Conservation (phyloP, 2,888 invertebrate species). For the Euspilapteryx auroguttella region DNA sequence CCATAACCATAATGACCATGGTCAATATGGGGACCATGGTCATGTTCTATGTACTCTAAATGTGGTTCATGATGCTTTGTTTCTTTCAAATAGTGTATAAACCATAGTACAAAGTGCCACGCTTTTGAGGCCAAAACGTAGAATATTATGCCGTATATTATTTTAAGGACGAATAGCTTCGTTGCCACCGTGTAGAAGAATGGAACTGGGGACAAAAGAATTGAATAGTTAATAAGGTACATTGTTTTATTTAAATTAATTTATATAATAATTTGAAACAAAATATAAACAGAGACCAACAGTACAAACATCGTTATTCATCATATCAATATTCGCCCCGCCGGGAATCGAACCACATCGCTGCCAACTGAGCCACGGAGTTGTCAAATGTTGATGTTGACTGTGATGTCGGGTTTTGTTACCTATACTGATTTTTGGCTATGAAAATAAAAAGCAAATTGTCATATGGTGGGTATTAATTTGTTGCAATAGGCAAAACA, state of each 20-base stretch:
- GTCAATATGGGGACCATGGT: conserved; percentile 14
- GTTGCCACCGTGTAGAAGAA: conserved; percentile 43
- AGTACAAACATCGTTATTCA: too few species aligned
- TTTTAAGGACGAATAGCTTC: conserved; percentile 35
- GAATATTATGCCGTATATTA: conserved; percentile 37
- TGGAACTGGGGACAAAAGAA: conserved; percentile 32
- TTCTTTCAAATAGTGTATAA: conserved; percentile 36
- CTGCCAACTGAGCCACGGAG: too few species aligned
- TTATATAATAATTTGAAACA: too few species aligned
- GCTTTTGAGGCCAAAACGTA: conserved; percentile 28
- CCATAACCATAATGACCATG: conserved; percentile 8
- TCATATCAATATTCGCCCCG: too few species aligned
- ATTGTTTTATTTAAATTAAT: background rate
- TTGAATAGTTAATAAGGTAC: background rate
- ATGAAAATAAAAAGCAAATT: too few species aligned
- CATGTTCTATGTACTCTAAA: conserved; percentile 21
- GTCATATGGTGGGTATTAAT: too few species aligned
- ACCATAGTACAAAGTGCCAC: conserved; percentile 41
- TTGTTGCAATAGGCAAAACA: too few species aligned
- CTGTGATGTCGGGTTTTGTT: too few species aligned
- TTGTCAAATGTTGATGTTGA: too few species aligned
- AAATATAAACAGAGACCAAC: too few species aligned
- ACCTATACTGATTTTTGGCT: too few species aligned
- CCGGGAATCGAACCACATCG: too few species aligned
- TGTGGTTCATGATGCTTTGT: conserved; percentile 22